Evolutionary conservation across 2,797 vertebrate genomes (phyloP).

Genomic region (Hyperoplus immaculatus): DNA sequence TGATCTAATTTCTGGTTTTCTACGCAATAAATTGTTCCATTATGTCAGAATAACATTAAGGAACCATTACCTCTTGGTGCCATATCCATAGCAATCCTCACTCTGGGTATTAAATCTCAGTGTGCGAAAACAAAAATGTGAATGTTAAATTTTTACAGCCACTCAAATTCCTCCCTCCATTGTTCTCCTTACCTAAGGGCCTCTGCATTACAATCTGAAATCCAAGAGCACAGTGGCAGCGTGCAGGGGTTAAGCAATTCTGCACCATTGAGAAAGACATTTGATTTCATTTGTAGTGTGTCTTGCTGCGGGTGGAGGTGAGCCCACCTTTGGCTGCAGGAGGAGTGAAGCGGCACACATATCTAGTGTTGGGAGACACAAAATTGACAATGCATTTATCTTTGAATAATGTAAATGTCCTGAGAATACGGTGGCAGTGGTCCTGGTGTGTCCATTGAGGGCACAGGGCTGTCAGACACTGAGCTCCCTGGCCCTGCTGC

Average conservation of each 20-base stretch:
- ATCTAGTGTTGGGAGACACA: slow-evolving; percentile 88
- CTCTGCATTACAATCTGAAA: slow-evolving; percentile 71
- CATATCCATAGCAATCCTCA: background rate
- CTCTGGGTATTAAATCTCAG: background rate
- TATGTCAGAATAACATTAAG: background rate
- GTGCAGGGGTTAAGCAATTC: slow-evolving; percentile 86
- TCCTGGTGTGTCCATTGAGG: slow-evolving; percentile 81
- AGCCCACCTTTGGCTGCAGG: slow-evolving; percentile 87
- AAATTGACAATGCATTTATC: slow-evolving; percentile 93
- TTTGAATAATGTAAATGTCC: slow-evolving; percentile 92
- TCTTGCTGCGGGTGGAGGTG: slow-evolving; percentile 85
- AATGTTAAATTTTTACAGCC: background rate
- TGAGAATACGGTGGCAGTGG: slow-evolving; percentile 87
- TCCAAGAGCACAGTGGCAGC: slow-evolving; percentile 64
- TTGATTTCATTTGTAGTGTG: slow-evolving; percentile 90
- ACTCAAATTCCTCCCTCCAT: slow-evolving; percentile 44
- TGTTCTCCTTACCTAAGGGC: slow-evolving; percentile 64
- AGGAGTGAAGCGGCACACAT: slow-evolving; percentile 85
- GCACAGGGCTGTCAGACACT: slow-evolving; percentile 78
- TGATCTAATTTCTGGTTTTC: slow-evolving; percentile 1
- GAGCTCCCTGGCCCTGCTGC: slow-evolving; percentile 76
- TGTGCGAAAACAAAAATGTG: background rate
- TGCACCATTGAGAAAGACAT: slow-evolving; percentile 86
- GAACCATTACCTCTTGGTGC: background rate
- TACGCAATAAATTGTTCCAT: background rate